phyloP scores from a whole-genome alignment of 2,888 invertebrate species.

The Octodonta nipae region DNA sequence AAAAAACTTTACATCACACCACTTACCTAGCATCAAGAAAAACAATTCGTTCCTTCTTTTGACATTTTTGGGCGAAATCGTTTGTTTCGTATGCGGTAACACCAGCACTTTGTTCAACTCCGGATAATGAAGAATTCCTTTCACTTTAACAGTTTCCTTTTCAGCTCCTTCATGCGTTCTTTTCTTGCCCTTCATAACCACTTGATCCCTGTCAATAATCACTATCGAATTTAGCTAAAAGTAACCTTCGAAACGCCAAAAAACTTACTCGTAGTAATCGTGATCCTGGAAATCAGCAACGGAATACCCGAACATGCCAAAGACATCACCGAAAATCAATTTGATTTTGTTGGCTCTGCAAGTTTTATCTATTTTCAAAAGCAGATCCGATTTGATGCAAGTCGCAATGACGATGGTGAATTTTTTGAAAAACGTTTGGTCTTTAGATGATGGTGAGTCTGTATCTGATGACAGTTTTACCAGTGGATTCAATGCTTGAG shows the following conservation, averaged over 20 bases:
- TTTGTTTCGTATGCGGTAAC: slow-evolving; percentile 36
- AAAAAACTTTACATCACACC: too few relatives aligned
- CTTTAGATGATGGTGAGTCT: slow-evolving; percentile 49
- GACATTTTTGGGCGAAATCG: slow-evolving; percentile 43
- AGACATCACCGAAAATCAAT: slow-evolving; percentile 82
- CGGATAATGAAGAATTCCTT: slow-evolving; percentile 48
- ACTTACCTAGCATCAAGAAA: slow-evolving; percentile 54
- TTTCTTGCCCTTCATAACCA: slow-evolving; percentile 38
- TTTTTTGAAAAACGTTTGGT: slow-evolving; percentile 54
- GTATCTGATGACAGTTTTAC: slow-evolving; percentile 66
- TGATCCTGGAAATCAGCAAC: slow-evolving; percentile 81
- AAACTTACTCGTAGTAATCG: slow-evolving; percentile 60
- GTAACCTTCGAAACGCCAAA: background rate
- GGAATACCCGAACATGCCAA: slow-evolving; percentile 85
- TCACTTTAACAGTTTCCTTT: slow-evolving; percentile 42
- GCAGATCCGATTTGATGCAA: slow-evolving; percentile 55
- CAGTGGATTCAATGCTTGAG: slow-evolving; percentile 83
- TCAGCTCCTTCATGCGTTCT: slow-evolving; percentile 46
- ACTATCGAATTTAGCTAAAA: too few relatives aligned
- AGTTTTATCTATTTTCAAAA: slow-evolving; percentile 60
- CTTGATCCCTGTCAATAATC: slow-evolving; percentile 37
- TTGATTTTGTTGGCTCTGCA: slow-evolving; percentile 64
- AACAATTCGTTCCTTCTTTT: slow-evolving; percentile 60
- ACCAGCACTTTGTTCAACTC: slow-evolving; percentile 53
- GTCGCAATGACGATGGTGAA: slow-evolving; percentile 80